Evolutionary conservation across 2,113 vertebrate species (phyloP).

Genomic region (Vireo altiloquus): DNA sequence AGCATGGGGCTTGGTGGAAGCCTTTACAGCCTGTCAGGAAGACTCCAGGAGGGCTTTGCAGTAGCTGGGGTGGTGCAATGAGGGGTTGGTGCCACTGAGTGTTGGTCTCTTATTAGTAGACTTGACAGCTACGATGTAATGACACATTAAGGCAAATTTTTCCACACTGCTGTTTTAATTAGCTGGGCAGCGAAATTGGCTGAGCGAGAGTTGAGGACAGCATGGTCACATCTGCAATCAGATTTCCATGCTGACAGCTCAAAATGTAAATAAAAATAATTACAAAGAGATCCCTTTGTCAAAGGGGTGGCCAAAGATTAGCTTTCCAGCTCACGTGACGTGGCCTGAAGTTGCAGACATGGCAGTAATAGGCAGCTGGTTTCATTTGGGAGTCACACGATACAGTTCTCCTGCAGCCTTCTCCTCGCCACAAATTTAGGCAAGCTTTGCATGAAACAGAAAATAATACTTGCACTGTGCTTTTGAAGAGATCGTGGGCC

Average conservation of each 20-base stretch:
- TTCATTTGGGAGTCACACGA: neutral
- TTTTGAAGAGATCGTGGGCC: neutral
- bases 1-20: neutral
- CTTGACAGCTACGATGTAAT: neutral
- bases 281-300: neutral
- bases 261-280: neutral
- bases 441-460: neutral
- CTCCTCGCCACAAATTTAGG: neutral
- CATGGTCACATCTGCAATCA: neutral
- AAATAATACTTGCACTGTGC: neutral
- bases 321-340: neutral
- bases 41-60: neutral
- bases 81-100: neutral
- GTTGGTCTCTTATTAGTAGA: neutral
- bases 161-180: neutral
- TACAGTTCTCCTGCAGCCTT: neutral
- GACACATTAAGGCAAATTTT: neutral
- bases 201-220: accelerated
- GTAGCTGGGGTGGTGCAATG: neutral
- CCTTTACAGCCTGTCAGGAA: neutral
- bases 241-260: neutral
- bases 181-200: neutral
- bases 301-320: neutral
- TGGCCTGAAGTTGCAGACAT: neutral
- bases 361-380: slow-evolving; percentile 22